Evolutionary conservation across 2,113 vertebrate species (phyloP), one percentile per base, ranked within the genome.

Genomic region (Cavia aperea): DNA sequence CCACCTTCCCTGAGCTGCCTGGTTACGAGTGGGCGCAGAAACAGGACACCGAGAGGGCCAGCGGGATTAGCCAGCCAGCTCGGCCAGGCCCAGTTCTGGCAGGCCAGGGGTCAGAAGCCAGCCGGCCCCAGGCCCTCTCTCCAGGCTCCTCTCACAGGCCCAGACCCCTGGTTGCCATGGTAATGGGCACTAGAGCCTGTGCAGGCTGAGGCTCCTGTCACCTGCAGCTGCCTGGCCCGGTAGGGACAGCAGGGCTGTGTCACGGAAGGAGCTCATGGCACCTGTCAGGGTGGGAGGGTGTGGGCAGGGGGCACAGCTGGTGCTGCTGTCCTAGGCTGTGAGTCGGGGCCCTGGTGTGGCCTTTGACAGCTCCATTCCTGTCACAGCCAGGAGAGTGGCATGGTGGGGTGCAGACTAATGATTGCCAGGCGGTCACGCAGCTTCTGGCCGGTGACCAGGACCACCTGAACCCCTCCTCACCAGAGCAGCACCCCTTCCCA

Each of bases 101-200:
- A 24, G 68, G 43, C 75, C 1, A 1, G 39, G 29, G 58, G 60
- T 81, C 94, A 54, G 86, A 46, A 60, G 95, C 66, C 66, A n/a
- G 36, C n/a, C 65, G n/a, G 51, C 75, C 33, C 19, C 78, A 56
- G 70, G 70, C 88, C 54, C 88, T 11, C 62, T 51, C 33, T 43
- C 86, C 65, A 2, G 65, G 70, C 81, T 66, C 46, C 9, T 36
- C 73, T 88, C 75, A 5, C 39, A 43, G 72, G 84, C 65, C 88
- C 79, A 79, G 90, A 94, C 95, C 77, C 60, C 4, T 0, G 9
- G 92, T 95, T 96, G 93, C 93, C 95, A 93, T 96, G 94, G 83
- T 70, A 81, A 93, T 51, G 5, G 87, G 81, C 89, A 83, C 88
- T 31, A 24, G 46, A 86, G 68, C 78, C 88, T 63, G 11, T 2